Conservation (phyloP, 1,140 invertebrate species). For the Saccostrea glomerata region DNA sequence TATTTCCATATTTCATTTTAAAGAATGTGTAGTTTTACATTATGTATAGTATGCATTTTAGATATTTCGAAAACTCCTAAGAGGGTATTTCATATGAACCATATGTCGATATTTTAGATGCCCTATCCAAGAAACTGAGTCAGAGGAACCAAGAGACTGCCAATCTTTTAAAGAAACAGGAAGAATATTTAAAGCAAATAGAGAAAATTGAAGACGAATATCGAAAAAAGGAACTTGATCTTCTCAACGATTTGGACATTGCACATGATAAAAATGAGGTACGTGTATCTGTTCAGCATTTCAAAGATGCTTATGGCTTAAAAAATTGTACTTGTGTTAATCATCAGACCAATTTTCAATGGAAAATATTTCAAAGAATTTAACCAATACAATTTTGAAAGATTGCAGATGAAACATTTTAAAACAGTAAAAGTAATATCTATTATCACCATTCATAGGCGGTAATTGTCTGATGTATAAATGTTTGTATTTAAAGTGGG, state of each 20-base stretch:
- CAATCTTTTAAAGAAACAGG: slow-evolving; percentile 22
- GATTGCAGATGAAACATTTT: background rate
- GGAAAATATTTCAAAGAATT: background rate
- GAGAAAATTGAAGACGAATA: slow-evolving; percentile 47
- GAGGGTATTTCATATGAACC: too few species aligned
- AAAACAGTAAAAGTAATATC: background rate
- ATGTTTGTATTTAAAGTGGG: background rate
- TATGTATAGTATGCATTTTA: too few species aligned
- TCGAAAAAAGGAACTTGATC: slow-evolving; percentile 51
- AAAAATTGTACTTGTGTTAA: background rate
- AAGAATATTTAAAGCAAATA: slow-evolving; percentile 6
- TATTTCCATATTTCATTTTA: too few species aligned
- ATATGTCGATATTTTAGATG: background rate
- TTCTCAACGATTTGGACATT: slow-evolving; percentile 67
- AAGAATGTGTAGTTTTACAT: too few species aligned
- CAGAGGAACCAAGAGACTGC: slow-evolving; percentile 15
- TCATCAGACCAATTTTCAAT: background rate
- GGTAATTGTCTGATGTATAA: too few species aligned
- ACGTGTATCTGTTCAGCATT: background rate
- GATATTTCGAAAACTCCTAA: too few species aligned
- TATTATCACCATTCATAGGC: too few species aligned
- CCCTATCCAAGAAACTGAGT: slow-evolving; percentile 37
- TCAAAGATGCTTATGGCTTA: background rate
- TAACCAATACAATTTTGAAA: background rate
- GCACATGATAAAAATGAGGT: slow-evolving; percentile 72